Base-by-base conservation (phyloP, 2,113 vertebrate species). In the Oreocharis arfaki region DNA sequence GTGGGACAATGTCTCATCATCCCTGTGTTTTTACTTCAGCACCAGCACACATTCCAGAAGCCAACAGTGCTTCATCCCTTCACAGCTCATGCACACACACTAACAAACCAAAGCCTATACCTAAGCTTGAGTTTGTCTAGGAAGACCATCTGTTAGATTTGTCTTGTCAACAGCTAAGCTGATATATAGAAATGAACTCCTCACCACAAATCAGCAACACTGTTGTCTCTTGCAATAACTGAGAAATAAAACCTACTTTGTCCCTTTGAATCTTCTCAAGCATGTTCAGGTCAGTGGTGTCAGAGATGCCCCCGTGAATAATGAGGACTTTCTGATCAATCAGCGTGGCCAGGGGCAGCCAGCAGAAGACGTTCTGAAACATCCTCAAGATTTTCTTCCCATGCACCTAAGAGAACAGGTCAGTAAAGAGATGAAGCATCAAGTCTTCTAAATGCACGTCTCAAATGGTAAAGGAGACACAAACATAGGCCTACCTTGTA, bases 341-440 rank as follows among this genome's bases (percentile, higher is more conserved):
- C 79, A 99, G 73, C 1, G 99, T 99, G 56, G 98, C 99, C 94
- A 99, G 87, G 3, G 99, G 99, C 56, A 99, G 97, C 98, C 98
- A 99, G 95, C 99, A 98, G 91, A 99, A 99, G 56, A 99, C 98
- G 93, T 98, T 99, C 94, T 99, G 98, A 33, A 99, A 96, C 90
- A 98, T 98, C 93, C 98, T 98, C 41, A 99, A 95, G 85, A 99
- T 99, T 96, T 98, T 99, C 91, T 98, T 99, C 27, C 99, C 99
- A 15, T 99, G 98, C 46, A 96, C 92, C 99, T 99, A 90, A 46
- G 91, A 59, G 33, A 75, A 68, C 75, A 46, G 69, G 67, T 85
- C 47, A 89, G 61, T 42, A 84, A 63, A 21, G 46, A 64, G 37
- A 16, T 80, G 46, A 84, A 37, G 19, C 70, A 70, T 27, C 35